Percentiles rank a stretch among this genome's conserved stretches.
Evolutionary conservation across 2,888 invertebrate genomes (phyloP).

Genomic region (Invenusta paracnida): DNA sequence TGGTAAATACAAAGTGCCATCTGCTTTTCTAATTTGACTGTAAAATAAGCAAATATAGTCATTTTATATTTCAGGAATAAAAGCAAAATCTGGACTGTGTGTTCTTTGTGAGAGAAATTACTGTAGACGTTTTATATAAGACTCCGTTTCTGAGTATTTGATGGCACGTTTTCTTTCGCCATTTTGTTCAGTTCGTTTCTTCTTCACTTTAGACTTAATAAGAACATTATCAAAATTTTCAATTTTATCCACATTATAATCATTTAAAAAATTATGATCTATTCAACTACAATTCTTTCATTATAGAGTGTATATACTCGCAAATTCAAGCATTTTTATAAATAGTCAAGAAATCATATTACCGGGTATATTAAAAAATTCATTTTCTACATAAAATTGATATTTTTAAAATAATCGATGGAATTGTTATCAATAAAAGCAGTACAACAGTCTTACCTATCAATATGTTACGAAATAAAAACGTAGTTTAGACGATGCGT

Average conservation of each 20-base stretch:
- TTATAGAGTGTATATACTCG: background rate
- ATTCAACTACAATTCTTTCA: background rate
- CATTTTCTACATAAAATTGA: too few species aligned
- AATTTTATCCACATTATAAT: background rate
- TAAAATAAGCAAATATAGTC: slow-evolving; percentile 11
- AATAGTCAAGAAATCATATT: background rate
- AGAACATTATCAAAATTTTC: too few species aligned
- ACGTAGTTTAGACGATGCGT: too few species aligned
- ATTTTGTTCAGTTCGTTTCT: background rate
- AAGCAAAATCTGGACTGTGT: background rate
- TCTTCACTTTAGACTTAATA: too few species aligned
- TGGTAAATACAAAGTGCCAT: slow-evolving; percentile 17
- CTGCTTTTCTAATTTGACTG: slow-evolving; percentile 25
- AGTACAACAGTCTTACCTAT: too few species aligned
- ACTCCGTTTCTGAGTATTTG: background rate
- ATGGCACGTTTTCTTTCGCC: background rate
- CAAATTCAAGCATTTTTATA: background rate
- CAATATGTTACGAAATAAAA: too few species aligned
- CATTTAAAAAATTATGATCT: background rate
- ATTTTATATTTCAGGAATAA: slow-evolving; percentile 14
- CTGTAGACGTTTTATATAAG: too few species aligned
- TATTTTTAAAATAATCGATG: too few species aligned
- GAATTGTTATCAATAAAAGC: too few species aligned
- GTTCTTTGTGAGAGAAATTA: background rate
- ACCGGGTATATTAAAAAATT: background rate